A percentile compares a stretch with the other conserved stretches of the same genome.
These are phyloP conservation scores for Cossypha dichroa DNA, from an alignment of 2,797 vertebrate species.

Conservation along the genomic window DNA sequence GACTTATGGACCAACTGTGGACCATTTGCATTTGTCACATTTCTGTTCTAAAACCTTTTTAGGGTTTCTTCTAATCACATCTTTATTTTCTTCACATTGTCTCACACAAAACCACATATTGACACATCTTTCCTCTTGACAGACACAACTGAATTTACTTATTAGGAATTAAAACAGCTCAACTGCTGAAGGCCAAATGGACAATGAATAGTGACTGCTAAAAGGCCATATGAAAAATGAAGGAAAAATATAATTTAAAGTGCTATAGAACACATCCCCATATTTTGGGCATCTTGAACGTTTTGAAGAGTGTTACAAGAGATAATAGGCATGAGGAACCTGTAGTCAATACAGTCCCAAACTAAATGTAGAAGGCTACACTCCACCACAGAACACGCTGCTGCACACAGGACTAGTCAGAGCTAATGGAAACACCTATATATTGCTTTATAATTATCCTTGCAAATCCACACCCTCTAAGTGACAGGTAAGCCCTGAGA, in stretches of 20 bases:
- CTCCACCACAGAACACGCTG: rapidly evolving
- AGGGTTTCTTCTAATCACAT: neutral
- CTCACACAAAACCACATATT: neutral
- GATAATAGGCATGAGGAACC: neutral
- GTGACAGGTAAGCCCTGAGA: neutral
- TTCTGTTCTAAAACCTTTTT: neutral
- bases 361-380: neutral
- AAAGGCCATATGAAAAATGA: neutral
- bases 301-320: neutral
- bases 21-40: neutral
- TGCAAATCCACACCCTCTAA: neutral
- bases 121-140: neutral
- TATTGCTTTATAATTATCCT: neutral
- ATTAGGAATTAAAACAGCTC: neutral
- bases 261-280: neutral
- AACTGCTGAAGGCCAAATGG: neutral
- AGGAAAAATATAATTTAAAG: neutral
- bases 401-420: neutral
- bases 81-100: neutral
- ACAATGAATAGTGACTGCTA: neutral
- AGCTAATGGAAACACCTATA: neutral
- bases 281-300: neutral
- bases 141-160: neutral
- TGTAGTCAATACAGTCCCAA: neutral
- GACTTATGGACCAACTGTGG: neutral